These are phyloP conservation scores for Iselma pallidipennis DNA, from an alignment of 2,888 invertebrate genomes.

Conservation along the genomic window DNA sequence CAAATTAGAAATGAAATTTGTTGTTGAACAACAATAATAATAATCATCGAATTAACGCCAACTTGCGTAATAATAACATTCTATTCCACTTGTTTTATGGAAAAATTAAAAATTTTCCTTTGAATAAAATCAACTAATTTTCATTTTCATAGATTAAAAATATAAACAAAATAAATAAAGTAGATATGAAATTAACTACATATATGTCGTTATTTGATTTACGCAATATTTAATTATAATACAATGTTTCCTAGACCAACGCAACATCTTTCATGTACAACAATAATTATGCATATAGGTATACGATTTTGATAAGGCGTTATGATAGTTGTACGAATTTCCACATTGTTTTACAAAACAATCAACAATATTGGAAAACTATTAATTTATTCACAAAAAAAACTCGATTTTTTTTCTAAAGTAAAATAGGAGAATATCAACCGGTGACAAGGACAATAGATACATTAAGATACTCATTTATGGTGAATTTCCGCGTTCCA, in stretches of 20 bases:
- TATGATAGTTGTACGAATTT: not conserved
- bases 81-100: not conserved
- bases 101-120: conserved; percentile 4
- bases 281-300: conserved; percentile 9
- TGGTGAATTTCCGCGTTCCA: not conserved
- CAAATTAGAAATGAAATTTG: conserved; percentile 1
- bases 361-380: not conserved
- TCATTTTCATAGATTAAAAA: conserved; percentile 16
- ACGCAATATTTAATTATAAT: conserved; percentile 18
- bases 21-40: not conserved
- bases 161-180: no score
- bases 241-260: conserved; percentile 16
- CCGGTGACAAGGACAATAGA: not conserved
- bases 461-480: not conserved
- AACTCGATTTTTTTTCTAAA: not conserved
- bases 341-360: not conserved
- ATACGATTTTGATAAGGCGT: not conserved
- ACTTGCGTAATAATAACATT: not conserved
- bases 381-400: not conserved
- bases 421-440: not conserved
- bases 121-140: conserved; percentile 7
- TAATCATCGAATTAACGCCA: not conserved
- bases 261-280: conserved; percentile 19
- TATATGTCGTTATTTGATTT: conserved; percentile 14
- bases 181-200: no score